A percentile compares a stretch with the other conserved stretches of the same genome.
Evolutionary conservation across 1,140 invertebrate species (phyloP).

Genomic region (Rhagoletis zephyria): DNA sequence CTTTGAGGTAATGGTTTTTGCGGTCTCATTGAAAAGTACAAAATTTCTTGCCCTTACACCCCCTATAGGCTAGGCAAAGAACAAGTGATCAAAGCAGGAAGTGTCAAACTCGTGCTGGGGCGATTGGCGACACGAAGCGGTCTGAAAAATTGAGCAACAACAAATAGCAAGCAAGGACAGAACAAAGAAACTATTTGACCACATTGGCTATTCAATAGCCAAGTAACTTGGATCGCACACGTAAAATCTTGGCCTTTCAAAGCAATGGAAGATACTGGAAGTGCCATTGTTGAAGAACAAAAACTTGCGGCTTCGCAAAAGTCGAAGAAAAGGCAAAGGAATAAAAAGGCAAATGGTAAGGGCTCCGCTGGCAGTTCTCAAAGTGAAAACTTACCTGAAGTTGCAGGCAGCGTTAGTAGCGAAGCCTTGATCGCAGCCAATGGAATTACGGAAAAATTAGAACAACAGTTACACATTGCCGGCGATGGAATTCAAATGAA

Average conservation of each 20-base stretch:
- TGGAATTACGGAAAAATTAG: not conserved
- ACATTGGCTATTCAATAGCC: not conserved
- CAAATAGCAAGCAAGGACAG: conserved; percentile 11
- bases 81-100: conserved; percentile 31
- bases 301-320: conserved; percentile 16
- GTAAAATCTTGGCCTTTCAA: not conserved
- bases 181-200: not conserved
- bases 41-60: not conserved
- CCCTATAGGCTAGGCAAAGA: not conserved
- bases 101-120: conserved; percentile 34
- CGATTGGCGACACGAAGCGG: conserved; percentile 9
- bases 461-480: conserved; percentile 33
- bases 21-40: not conserved
- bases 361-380: not conserved
- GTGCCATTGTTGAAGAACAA: conserved; percentile 39
- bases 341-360: conserved; percentile 29
- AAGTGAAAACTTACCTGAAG: not conserved
- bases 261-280: conserved; percentile 23
- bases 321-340: conserved; percentile 13
- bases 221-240: too few relatives aligned
- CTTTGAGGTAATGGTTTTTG: not conserved
- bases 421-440: not conserved
- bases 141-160: not conserved
- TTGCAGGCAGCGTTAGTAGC: not conserved
- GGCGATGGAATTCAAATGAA: conserved; percentile 30